Base-by-base conservation (phyloP, 2,888 invertebrate genomes). In the Athalia circularis region DNA sequence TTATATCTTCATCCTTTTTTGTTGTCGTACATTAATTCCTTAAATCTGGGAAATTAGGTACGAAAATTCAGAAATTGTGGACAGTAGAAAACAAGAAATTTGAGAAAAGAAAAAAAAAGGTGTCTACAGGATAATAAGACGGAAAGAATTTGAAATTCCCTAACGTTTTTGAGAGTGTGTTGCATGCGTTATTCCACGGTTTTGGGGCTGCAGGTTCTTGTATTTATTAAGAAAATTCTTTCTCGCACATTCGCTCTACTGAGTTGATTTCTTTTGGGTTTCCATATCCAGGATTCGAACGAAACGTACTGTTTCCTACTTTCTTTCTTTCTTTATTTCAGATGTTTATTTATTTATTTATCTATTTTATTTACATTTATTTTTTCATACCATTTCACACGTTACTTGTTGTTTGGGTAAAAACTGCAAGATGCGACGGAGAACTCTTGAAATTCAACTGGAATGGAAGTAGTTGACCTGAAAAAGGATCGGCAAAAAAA, bases 141-240 rank as follows among this genome's bases (percentile, higher is more conserved):
- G 45, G 6, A 48, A 15, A 7, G 47, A 64, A 47, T n/a, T 13
- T 15, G 15, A n/a, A 54, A 68, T 52, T 29, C 47, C 52, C 52
- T 54, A 64, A 45, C 64, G 4, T 2, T 47, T n/a, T 64, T 9
- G 6, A 9, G 62, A 43, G 29, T 62, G 7, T 8, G 13, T 62
- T 62, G 29, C 59, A 72, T 88, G 87, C 87, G 88, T 89, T 88
- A 88, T 88, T 88, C 88, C 88, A 85, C 84, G 83, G 59, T 59
- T 59, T 59, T 54, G 5, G 80, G 77, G 5, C 11, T 8, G 9
- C 9, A 54, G 54, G 52, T 68, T 84, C 81, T 79, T 83, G 86
- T 88, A 89, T 89, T 89, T 88, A 89, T 88, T 88, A 88, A 87
- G 85, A 84, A 85, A 88, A 88, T 87, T 29, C 29, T 29, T 29